phyloP scores from a whole-genome alignment of 1,140 invertebrate species.

The Spodoptera frugiperda region DNA sequence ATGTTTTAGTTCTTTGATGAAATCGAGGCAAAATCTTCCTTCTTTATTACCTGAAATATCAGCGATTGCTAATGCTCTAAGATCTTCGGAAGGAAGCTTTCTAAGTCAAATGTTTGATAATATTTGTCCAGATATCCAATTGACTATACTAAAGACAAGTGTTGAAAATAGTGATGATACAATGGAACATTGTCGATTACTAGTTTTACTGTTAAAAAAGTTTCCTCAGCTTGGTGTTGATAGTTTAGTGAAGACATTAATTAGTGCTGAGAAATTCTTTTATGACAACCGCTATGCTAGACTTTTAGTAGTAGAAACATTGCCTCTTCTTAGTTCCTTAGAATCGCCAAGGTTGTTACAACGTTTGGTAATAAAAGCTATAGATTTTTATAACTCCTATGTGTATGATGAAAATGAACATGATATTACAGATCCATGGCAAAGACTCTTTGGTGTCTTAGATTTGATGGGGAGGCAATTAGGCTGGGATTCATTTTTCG shows the following conservation, averaged over 20 bases:
- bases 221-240: conserved; percentile 95
- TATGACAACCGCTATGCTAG: conserved; percentile 91
- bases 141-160: conserved; percentile 91
- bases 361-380: conserved; percentile 87
- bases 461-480: conserved; percentile 91
- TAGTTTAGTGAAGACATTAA: conserved; percentile 90
- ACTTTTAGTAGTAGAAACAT: conserved; percentile 91
- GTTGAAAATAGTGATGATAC: conserved; percentile 95
- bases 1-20: conserved; percentile 89
- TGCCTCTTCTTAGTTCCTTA: conserved; percentile 90
- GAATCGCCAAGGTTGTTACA: conserved; percentile 89
- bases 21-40: conserved; percentile 81
- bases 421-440: conserved; percentile 92
- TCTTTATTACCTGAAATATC: conserved; percentile 93
- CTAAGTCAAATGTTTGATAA: conserved; percentile 90
- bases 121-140: conserved; percentile 90
- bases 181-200: conserved; percentile 93
- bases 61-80: conserved; percentile 91
- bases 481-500: conserved; percentile 91
- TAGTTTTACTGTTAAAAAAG: conserved; percentile 91
- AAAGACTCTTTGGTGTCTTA: conserved; percentile 91
- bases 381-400: conserved; percentile 89
- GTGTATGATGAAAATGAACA: conserved; percentile 88
- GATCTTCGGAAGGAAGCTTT: conserved; percentile 86
- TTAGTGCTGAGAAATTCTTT: conserved; percentile 92